phyloP scores from a whole-genome alignment of 2,797 vertebrate genomes.

The Intellagama lesueurii region DNA sequence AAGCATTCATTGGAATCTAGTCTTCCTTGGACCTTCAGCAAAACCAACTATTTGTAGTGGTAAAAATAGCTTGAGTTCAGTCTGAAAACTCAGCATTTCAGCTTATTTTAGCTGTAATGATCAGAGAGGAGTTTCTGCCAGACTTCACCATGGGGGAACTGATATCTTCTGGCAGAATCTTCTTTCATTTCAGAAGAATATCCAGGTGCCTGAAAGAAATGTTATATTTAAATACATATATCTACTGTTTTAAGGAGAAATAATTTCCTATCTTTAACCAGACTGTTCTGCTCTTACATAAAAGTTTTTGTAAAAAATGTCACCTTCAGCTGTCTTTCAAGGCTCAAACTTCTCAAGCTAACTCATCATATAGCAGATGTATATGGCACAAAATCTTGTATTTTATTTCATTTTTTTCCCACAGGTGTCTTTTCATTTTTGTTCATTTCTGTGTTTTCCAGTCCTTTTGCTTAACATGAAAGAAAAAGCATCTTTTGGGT shows the following conservation, averaged over 20 bases:
- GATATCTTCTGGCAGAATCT: conserved; percentile 80
- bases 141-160: conserved; percentile 83
- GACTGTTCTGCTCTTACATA: not conserved
- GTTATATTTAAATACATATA: not conserved
- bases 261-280: not conserved
- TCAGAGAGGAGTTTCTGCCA: conserved; percentile 76
- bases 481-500: no score
- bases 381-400: no score
- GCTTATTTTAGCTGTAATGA: conserved; percentile 29
- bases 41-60: not conserved
- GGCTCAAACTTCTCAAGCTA: no score
- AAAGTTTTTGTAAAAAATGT: not conserved
- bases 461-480: no score
- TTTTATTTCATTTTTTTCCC: no score
- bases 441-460: no score
- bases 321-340: not conserved
- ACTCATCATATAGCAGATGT: no score
- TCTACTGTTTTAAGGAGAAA: not conserved
- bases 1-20: not conserved
- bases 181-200: conserved; percentile 90
- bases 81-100: not conserved
- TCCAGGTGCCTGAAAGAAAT: conserved; percentile 80
- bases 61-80: not conserved
- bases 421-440: no score
- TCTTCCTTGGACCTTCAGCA: not conserved